Conservation (phyloP, 2,797 vertebrate genomes). For the Cygnus olor region DNA sequence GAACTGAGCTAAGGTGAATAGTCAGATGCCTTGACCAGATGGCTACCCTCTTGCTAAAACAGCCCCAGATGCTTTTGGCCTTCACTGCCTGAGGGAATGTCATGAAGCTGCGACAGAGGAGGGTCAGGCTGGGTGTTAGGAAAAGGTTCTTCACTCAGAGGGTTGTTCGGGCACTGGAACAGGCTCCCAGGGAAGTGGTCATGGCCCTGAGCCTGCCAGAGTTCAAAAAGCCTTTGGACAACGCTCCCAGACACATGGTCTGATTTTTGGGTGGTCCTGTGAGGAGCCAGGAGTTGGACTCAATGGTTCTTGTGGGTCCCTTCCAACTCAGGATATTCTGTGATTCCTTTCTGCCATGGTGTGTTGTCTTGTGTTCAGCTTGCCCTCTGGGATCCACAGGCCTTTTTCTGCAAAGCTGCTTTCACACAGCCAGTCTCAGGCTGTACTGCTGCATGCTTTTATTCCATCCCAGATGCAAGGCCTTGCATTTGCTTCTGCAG, state of each 20-base stretch:
- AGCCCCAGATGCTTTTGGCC: not conserved
- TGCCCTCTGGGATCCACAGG: not conserved
- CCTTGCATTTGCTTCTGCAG: not conserved
- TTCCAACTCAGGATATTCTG: too few relatives aligned
- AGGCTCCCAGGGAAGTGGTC: too few relatives aligned
- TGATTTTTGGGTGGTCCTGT: too few relatives aligned
- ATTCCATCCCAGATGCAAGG: not conserved
- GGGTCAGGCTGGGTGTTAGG: too few relatives aligned
- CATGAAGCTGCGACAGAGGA: too few relatives aligned
- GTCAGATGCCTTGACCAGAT: not conserved
- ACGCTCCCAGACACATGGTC: too few relatives aligned
- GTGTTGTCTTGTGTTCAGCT: not conserved
- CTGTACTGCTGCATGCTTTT: fast-evolving
- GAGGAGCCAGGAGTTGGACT: too few relatives aligned
- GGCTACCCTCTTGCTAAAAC: not conserved
- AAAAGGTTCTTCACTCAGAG: too few relatives aligned
- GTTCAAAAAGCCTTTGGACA: too few relatives aligned
- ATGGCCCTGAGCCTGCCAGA: too few relatives aligned
- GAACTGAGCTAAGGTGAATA: not conserved
- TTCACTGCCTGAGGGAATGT: not conserved
- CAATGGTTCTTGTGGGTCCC: too few relatives aligned
- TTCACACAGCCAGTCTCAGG: fast-evolving
- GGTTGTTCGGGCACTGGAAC: too few relatives aligned
- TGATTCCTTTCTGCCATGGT: not conserved
- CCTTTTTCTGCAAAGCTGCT: not conserved